A percentile compares a stretch with the other conserved stretches of the same genome.
These are phyloP conservation scores for Aphidoletes aphidimyza DNA, from an alignment of 2,888 invertebrate species.

Conservation along the genomic window DNA sequence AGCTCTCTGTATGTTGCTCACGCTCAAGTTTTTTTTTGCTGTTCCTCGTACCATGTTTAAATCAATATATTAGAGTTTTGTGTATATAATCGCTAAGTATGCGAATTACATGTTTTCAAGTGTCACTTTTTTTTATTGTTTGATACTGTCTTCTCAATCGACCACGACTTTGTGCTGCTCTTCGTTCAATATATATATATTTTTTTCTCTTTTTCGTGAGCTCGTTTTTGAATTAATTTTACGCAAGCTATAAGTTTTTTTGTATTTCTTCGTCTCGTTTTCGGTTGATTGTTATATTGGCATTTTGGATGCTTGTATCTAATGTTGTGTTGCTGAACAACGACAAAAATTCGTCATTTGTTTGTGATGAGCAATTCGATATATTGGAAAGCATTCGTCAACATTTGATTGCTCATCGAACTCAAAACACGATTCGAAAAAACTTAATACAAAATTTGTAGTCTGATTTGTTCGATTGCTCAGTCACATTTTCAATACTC, in stretches of 20 bases:
- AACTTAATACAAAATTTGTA: neutral
- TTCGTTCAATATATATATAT: neutral
- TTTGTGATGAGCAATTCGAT: conserved; percentile 21
- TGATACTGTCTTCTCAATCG: conserved; percentile 7
- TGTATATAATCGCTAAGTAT: conserved; percentile 42
- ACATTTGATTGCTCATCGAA: conserved; percentile 17
- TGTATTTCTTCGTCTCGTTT: no score
- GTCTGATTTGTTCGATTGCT: neutral
- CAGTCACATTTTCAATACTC: neutral
- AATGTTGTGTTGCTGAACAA: neutral
- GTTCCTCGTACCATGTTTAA: conserved; percentile 47
- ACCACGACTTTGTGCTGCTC: neutral
- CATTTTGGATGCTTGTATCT: no score
- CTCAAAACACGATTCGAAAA: neutral
- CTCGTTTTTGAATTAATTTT: neutral
- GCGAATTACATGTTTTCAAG: conserved; percentile 46
- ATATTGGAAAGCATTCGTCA: conserved; percentile 30
- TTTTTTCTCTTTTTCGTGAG: neutral
- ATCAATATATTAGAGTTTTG: conserved; percentile 47
- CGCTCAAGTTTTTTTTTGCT: no score
- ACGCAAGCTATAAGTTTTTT: no score
- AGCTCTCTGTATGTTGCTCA: conserved; percentile 27
- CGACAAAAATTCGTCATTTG: neutral
- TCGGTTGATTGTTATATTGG: no score
- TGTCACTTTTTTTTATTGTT: conserved; percentile 33